These are phyloP conservation scores for Trypoxylus dichotomus DNA, from an alignment of 1,140 invertebrate species.

Conservation along the genomic window DNA sequence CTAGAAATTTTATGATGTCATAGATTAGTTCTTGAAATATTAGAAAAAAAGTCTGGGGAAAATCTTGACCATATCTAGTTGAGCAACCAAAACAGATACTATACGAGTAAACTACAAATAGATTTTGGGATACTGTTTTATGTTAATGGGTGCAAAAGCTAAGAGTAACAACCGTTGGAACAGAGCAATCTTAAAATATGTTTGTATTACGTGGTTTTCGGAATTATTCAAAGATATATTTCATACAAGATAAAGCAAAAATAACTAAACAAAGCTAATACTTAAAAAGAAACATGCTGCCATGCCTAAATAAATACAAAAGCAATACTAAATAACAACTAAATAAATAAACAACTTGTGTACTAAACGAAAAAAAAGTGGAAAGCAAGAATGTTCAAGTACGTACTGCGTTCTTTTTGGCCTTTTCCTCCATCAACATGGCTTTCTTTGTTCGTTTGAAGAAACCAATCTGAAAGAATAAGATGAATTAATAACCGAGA, in stretches of 20 bases:
- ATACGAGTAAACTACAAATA: too few relatives aligned
- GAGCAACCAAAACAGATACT: too few relatives aligned
- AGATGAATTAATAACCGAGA: background rate
- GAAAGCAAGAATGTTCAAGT: background rate
- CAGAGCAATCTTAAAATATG: too few relatives aligned
- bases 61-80: too few relatives aligned
- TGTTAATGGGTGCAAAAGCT: too few relatives aligned
- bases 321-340: background rate
- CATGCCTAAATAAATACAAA: background rate
- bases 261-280: background rate
- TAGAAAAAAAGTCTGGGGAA: too few relatives aligned
- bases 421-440: conserved; percentile 12
- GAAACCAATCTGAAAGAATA: conserved; percentile 32
- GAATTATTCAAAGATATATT: too few relatives aligned
- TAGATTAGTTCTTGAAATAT: too few relatives aligned
- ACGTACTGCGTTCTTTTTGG: background rate
- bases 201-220: too few relatives aligned
- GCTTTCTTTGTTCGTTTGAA: conserved; percentile 31
- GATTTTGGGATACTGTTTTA: too few relatives aligned
- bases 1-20: too few relatives aligned
- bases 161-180: too few relatives aligned
- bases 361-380: background rate
- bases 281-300: background rate
- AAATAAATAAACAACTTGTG: background rate
- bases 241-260: background rate